These are phyloP conservation scores for Aphelenchoides fujianensis DNA, from an alignment of 1,140 invertebrate genomes.

Conservation along the genomic window DNA sequence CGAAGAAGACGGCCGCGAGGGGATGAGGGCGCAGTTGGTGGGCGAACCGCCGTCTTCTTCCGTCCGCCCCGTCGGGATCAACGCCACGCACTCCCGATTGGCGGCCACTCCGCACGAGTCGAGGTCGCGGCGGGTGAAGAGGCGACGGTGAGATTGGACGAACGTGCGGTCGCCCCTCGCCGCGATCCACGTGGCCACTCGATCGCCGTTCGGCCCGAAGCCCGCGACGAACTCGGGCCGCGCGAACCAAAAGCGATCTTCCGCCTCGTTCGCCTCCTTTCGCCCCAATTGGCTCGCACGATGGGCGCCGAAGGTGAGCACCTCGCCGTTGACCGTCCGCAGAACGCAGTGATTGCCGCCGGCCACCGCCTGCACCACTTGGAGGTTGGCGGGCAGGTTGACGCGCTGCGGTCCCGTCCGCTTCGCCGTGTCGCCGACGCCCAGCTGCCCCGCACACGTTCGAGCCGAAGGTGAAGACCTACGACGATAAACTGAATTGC, in stretches of 20 bases:
- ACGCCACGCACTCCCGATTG: slow-evolving; percentile 25
- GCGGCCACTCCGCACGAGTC: slow-evolving; percentile 50
- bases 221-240: slow-evolving; percentile 77
- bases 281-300: slow-evolving; percentile 87
- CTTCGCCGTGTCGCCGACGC: slow-evolving; percentile 74
- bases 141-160: slow-evolving; percentile 83
- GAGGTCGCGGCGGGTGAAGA: slow-evolving; percentile 72
- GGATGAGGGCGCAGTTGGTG: neutral
- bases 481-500: slow-evolving; percentile 65
- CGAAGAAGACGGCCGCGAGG: neutral
- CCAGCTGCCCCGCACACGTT: slow-evolving; percentile 90
- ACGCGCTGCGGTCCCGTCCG: slow-evolving; percentile 63
- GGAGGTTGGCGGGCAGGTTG: slow-evolving; percentile 69
- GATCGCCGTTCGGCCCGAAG: slow-evolving; percentile 68
- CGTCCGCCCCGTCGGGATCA: slow-evolving; percentile 34
- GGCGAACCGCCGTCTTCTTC: slow-evolving; percentile 17
- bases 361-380: slow-evolving; percentile 72
- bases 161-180: slow-evolving; percentile 92
- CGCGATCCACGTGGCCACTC: slow-evolving; percentile 84
- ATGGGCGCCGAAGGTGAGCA: slow-evolving; percentile 87
- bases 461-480: slow-evolving; percentile 78
- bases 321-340: slow-evolving; percentile 81
- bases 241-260: slow-evolving; percentile 72
- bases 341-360: slow-evolving; percentile 90
- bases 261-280: slow-evolving; percentile 50